Conservation (phyloP, 1,140 invertebrate species). For the Zaprionus camerounensis region DNA sequence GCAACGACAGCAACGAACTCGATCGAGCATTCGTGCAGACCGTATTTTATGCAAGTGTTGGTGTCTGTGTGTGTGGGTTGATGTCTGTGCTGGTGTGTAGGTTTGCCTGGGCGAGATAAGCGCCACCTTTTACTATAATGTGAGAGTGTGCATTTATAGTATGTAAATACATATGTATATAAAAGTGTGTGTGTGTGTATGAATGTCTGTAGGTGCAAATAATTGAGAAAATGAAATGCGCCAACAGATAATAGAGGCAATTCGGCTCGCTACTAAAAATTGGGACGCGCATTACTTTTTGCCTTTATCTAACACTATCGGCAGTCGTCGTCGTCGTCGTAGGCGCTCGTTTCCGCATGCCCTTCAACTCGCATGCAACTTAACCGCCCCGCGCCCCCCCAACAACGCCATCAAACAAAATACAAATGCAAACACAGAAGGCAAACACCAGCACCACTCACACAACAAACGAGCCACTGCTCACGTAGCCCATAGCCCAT, state of each 20-base stretch:
- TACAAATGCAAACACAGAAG: slow-evolving; percentile 52
- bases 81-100: slow-evolving; percentile 14
- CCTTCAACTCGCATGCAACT: slow-evolving; percentile 60
- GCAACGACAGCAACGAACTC: slow-evolving; percentile 18
- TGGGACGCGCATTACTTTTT: slow-evolving; percentile 14
- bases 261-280: slow-evolving; percentile 11
- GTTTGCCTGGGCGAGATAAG: slow-evolving; percentile 44
- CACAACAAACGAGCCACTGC: slow-evolving; percentile 69
- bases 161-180: background rate
- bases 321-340: slow-evolving; percentile 1
- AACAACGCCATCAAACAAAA: slow-evolving; percentile 37
- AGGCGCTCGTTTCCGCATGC: slow-evolving; percentile 43
- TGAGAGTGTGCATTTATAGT: slow-evolving; percentile 3
- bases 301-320: slow-evolving; percentile 19
- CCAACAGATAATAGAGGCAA: slow-evolving; percentile 11
- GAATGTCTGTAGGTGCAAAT: slow-evolving; percentile 16
- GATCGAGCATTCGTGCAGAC: slow-evolving; percentile 26
- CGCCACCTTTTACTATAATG: slow-evolving; percentile 21
- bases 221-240: slow-evolving; percentile 28
- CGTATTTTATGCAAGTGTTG: background rate
- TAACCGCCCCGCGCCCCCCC: background rate
- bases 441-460: slow-evolving; percentile 39
- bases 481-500: slow-evolving; percentile 69
- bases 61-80: background rate
- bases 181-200: slow-evolving; percentile 28